These are phyloP conservation scores for Helicoverpa zea DNA, from an alignment of 1,140 invertebrate species.

Conservation along the genomic window DNA sequence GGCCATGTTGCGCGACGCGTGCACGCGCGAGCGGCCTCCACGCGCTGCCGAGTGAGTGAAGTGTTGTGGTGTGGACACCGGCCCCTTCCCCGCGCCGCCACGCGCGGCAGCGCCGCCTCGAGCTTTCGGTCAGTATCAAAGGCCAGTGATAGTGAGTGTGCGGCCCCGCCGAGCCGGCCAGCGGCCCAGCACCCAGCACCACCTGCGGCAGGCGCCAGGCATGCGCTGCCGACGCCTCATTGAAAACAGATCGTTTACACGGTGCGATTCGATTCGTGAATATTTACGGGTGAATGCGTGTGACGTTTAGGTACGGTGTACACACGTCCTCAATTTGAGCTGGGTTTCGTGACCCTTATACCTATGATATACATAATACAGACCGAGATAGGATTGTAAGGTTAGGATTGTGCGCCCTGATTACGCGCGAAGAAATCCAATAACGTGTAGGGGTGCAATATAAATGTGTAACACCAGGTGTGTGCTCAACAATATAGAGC, in stretches of 20 bases:
- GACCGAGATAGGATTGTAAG: constrained; percentile 28
- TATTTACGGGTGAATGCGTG: constrained; percentile 48
- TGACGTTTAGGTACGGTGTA: constrained; percentile 41
- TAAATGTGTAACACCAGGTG: constrained; percentile 24
- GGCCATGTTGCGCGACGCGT: constrained; percentile 75
- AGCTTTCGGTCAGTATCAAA: constrained; percentile 69
- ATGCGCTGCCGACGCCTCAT: constrained; percentile 11
- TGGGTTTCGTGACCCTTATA: constrained; percentile 18
- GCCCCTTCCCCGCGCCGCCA: constrained; percentile 54
- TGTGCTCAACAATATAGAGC: constrained; percentile 30
- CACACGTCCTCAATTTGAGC: constrained; percentile 39
- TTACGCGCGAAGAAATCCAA: constrained; percentile 43
- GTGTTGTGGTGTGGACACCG: constrained; percentile 63
- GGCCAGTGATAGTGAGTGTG: constrained; percentile 7
- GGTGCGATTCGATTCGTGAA: constrained; percentile 41
- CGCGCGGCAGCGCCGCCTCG: constrained; percentile 58
- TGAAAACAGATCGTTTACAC: constrained; percentile 38
- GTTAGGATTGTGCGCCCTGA: constrained; percentile 32
- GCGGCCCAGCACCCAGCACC: background rate
- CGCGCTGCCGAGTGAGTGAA: constrained; percentile 69
- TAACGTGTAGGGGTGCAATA: background rate
- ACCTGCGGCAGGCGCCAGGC: constrained; percentile 18
- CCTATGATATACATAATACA: background rate
- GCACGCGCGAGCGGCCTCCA: constrained; percentile 73
- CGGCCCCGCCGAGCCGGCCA: background rate